Percentiles rank a stretch among this genome's conserved stretches.
Conservation (phyloP, 2,797 vertebrate species). For the Mus minutoides region DNA sequence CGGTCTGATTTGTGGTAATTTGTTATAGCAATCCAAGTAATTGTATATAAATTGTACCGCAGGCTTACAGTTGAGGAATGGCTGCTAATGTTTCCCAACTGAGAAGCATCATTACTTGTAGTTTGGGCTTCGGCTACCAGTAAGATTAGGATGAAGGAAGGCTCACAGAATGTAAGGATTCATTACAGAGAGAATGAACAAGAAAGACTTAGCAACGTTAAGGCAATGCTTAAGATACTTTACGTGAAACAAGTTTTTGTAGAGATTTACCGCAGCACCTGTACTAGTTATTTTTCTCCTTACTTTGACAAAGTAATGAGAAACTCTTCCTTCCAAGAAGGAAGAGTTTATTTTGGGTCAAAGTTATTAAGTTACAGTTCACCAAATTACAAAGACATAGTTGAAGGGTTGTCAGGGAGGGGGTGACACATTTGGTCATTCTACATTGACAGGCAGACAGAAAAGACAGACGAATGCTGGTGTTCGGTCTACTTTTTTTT, state of each 20-base stretch:
- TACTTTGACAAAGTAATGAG: too few species aligned
- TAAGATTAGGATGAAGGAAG: not conserved
- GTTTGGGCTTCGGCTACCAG: not conserved
- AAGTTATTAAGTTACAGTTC: not conserved
- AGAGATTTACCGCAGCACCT: not conserved
- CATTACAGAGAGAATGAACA: not conserved
- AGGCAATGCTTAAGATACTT: not conserved
- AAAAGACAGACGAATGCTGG: not conserved
- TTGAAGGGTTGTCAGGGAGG: not conserved
- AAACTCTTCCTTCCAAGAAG: not conserved
- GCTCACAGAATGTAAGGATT: not conserved
- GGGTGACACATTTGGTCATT: too few species aligned
- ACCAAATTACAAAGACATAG: not conserved
- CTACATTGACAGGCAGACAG: not conserved
- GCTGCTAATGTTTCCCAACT: not conserved
- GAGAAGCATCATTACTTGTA: not conserved
- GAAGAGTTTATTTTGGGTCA: not conserved
- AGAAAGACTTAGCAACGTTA: not conserved
- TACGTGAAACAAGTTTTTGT: not conserved
- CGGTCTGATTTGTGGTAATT: not conserved
- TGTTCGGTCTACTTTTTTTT: too few species aligned
- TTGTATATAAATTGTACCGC: not conserved
- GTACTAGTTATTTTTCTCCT: not conserved
- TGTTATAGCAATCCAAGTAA: not conserved
- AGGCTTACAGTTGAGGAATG: not conserved